Conservation (phyloP, 1,140 invertebrate species). For the Ridgeia piscesae region DNA sequence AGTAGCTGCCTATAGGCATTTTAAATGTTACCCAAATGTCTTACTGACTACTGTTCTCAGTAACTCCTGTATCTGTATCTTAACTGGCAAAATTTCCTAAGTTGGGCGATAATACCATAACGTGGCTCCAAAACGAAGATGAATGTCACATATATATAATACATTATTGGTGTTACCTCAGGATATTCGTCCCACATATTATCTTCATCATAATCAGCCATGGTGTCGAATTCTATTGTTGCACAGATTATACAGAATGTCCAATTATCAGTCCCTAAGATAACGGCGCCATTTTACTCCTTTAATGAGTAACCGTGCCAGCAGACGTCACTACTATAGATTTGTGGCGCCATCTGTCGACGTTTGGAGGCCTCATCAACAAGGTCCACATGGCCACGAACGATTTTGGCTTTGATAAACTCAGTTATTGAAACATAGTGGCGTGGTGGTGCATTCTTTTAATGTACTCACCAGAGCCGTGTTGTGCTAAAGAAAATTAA, state of each 20-base stretch:
- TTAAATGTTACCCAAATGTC: too few relatives aligned
- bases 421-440: not conserved
- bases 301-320: conserved; percentile 21
- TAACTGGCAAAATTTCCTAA: not conserved
- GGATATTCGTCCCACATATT: conserved; percentile 26
- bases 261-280: not conserved
- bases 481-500: not conserved
- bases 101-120: not conserved
- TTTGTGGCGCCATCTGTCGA: not conserved
- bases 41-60: too few relatives aligned
- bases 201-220: conserved; percentile 41
- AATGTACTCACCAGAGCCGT: not conserved
- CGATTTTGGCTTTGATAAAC: not conserved
- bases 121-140: not conserved
- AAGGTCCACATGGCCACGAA: not conserved
- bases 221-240: conserved; percentile 15
- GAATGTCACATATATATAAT: conserved; percentile 3
- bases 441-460: not conserved
- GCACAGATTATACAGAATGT: not conserved
- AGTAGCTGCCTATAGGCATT: too few relatives aligned
- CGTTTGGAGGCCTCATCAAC: not conserved
- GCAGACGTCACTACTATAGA: not conserved
- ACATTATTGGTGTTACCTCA: conserved; percentile 5
- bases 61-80: too few relatives aligned
- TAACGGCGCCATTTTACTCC: not conserved